These are phyloP conservation scores for Melipona beecheii DNA, from an alignment of 2,888 invertebrate species.

Conservation along the genomic window DNA sequence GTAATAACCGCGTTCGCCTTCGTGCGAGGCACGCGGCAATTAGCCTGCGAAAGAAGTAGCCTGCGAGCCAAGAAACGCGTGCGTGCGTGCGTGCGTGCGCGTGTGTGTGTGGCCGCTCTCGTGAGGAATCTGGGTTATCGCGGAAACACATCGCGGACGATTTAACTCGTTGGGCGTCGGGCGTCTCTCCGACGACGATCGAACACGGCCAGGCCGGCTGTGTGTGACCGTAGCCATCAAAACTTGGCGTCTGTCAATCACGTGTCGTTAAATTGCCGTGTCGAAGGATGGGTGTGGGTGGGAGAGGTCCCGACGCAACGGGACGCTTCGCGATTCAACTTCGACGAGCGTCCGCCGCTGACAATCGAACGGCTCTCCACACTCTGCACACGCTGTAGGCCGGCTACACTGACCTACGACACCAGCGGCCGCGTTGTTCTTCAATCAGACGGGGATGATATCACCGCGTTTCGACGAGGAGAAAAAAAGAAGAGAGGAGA, in stretches of 20 bases:
- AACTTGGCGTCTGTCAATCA: constrained; percentile 59
- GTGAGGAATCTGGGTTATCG: constrained; percentile 38
- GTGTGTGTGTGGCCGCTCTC: not conserved
- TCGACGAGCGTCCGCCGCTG: constrained; percentile 35
- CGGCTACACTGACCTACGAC: constrained; percentile 63
- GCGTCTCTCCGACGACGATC: too few species aligned
- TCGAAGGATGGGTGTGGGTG: not conserved
- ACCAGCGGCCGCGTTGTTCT: constrained; percentile 45
- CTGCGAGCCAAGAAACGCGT: not conserved
- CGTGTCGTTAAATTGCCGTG: constrained; percentile 57
- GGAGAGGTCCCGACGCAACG: constrained; percentile 42
- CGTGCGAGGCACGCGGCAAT: constrained; percentile 6
- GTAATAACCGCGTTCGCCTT: constrained; percentile 20
- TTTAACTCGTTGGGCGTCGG: constrained; percentile 41
- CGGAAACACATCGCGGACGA: constrained; percentile 34
- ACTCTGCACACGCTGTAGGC: constrained; percentile 8
- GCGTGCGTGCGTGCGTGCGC: too few species aligned
- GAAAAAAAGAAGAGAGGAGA: constrained; percentile 1
- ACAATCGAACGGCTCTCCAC: constrained; percentile 54
- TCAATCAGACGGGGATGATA: constrained; percentile 1
- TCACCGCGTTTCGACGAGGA: not conserved
- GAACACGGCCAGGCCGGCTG: not conserved
- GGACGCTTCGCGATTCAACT: constrained; percentile 41
- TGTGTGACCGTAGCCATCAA: constrained; percentile 20
- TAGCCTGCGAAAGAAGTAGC: constrained; percentile 28